phyloP scores from a whole-genome alignment of 2,797 vertebrate species.

The Hirundo rustica region DNA sequence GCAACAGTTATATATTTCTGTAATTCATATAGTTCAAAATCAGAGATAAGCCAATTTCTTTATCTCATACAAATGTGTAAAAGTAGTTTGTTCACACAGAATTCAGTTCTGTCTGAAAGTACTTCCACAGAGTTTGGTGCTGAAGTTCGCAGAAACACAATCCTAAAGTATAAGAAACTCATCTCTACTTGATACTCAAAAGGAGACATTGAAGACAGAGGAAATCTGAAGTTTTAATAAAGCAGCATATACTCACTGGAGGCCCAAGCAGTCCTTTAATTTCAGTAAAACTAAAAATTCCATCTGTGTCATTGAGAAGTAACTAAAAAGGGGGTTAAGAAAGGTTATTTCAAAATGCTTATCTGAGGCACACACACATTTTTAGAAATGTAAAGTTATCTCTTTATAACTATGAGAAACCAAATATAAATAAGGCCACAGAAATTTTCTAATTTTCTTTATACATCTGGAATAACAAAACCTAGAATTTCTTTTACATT shows the following conservation, averaged over 20 bases:
- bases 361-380: neutral
- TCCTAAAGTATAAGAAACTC: neutral
- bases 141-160: neutral
- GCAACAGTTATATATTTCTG: neutral
- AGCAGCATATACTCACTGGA: constrained; percentile 79
- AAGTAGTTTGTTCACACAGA: neutral
- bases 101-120: neutral
- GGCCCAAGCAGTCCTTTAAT: constrained; percentile 79
- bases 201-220: neutral
- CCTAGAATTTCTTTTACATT: neutral
- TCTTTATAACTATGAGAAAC: neutral
- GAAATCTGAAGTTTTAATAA: neutral
- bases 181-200: neutral
- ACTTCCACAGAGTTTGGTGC: neutral
- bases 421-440: neutral
- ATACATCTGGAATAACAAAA: neutral
- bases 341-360: neutral
- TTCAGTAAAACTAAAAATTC: constrained; percentile 83
- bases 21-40: neutral
- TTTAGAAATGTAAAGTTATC: neutral
- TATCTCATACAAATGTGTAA: neutral
- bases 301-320: constrained; percentile 85
- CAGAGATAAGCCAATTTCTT: neutral
- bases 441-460: neutral
- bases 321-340: constrained; percentile 73